Base-by-base conservation (phyloP, 2,113 vertebrate species). In the Alligator sinensis region DNA sequence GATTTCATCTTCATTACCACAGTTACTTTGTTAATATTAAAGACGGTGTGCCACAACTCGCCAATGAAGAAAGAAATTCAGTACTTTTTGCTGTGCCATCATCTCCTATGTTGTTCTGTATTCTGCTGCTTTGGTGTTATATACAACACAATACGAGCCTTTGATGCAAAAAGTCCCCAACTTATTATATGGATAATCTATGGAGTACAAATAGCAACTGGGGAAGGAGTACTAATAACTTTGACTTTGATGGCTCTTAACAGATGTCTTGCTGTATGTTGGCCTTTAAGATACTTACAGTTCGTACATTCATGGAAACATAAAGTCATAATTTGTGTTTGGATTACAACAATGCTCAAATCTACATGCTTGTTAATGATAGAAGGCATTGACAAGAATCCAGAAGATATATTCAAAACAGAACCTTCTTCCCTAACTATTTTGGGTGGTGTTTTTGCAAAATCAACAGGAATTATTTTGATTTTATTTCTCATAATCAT, bases 181-280 rank as follows among this genome's bases (percentile, higher is more conserved):
- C 58, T 96, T 38, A 28, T 93, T 8, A 97, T 96, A 60, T 97
- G 95, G 96, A 74, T 97, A 57, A 82, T 98, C 21, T 98, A 97
- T 57, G 95, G 96, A 66, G 21, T 93, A 22, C 97, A 98, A 95
- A 86, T 96, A 74, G 92, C 84, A 74, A 86, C 88, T 54, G 97
- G 96, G 34, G 97, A 97, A 88, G 96, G 95, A 92, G 84, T 98
- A 11, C 68, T 97, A 59, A 88, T 98, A 86, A 98, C 96, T 11
- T 90, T 98, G 85, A 94, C 95, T 74, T 88, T 98, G 72, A 97
- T 97, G 97, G 88, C 95, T n/a, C 27, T 98, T 84, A 96, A 97
- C 77, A 87, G 75, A 6, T 96, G 92, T 54, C 62, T 97, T 86
- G 94, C 87, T 25, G 87, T 97, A 60, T 97, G 97, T 87, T 96